These are phyloP conservation scores for Pipistrellus nathusii DNA, from an alignment of 2,797 vertebrate species.

Conservation along the genomic window DNA sequence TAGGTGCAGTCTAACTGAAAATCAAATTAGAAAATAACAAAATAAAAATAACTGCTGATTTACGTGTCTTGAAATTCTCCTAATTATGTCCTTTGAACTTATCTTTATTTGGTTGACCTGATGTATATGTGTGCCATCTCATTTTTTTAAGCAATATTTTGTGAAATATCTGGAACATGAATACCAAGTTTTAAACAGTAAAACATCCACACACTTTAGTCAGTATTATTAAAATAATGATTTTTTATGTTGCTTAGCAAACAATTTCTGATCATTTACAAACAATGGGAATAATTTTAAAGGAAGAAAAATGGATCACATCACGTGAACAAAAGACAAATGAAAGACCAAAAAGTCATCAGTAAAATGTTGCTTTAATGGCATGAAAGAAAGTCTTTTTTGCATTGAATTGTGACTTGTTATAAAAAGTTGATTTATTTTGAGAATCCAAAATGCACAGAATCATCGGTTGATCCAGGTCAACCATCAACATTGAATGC, in stretches of 20 bases:
- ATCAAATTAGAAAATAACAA: constrained; percentile 69
- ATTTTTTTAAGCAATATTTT: background rate
- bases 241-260: background rate
- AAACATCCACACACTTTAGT: background rate
- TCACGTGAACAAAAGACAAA: no score
- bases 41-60: constrained; percentile 54
- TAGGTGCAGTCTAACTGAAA: constrained; percentile 65
- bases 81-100: constrained; percentile 25
- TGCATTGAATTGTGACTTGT: no score
- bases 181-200: background rate
- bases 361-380: no score
- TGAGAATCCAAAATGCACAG: no score
- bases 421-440: no score
- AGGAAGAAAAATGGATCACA: no score
- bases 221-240: background rate
- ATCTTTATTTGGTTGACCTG: constrained; percentile 32
- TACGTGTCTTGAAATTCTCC: background rate
- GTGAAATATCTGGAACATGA: background rate
- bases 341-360: no score
- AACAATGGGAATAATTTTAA: no score
- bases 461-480: no score
- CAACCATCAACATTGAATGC: no score
- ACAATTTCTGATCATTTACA: no score
- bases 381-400: no score
- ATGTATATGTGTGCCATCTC: background rate